Evolutionary conservation across 2,113 vertebrate species (phyloP).

Genomic region (Pipra filicauda): DNA sequence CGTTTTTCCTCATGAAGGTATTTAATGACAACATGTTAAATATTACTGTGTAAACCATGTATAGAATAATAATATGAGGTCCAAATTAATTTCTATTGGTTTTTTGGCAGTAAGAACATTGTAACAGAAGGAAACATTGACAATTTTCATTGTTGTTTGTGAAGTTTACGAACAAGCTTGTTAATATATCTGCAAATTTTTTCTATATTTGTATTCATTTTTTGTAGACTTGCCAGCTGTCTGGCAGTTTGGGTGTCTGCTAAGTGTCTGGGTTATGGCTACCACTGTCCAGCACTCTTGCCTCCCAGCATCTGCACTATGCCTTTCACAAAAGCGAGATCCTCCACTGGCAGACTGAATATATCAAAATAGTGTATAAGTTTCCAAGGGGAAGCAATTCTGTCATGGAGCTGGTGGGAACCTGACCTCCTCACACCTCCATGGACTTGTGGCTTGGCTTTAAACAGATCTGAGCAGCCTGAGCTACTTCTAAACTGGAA

Average conservation of each 20-base stretch:
- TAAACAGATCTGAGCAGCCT: background rate
- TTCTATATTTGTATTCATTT: background rate
- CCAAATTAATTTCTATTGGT: background rate
- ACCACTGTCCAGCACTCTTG: background rate
- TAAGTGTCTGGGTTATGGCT: background rate
- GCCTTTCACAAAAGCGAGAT: background rate
- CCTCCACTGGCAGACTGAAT: background rate
- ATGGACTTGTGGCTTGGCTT: background rate
- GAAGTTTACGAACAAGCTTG: background rate
- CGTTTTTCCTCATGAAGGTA: background rate
- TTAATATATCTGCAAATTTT: conserved; percentile 1
- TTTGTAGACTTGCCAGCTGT: background rate
- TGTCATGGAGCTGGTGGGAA: background rate
- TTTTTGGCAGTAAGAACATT: background rate
- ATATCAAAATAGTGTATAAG: background rate
- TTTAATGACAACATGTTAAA: background rate
- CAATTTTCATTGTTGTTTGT: background rate
- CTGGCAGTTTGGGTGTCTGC: background rate
- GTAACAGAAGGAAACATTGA: background rate
- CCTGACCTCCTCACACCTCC: background rate
- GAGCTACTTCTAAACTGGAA: background rate
- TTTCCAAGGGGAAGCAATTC: background rate
- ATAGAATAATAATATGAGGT: background rate
- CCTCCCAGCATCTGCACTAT: background rate
- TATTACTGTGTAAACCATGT: background rate